Percentiles rank a stretch among this genome's conserved stretches.
Evolutionary conservation across 2,888 invertebrate species (phyloP).

Genomic region (Azorinus chamasolen): DNA sequence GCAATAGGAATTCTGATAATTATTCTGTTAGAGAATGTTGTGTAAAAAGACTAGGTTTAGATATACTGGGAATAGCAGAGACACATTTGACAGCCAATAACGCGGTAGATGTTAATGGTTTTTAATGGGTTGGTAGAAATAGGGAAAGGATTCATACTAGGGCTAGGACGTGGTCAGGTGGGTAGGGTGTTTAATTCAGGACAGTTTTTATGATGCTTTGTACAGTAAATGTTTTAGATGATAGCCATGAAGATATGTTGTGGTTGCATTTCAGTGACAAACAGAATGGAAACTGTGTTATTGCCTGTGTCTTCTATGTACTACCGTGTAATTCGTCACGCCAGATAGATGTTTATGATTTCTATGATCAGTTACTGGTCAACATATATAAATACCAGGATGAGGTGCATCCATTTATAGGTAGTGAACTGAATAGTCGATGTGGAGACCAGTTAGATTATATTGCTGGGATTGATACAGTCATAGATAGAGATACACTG

Average conservation of each 20-base stretch:
- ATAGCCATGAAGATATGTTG: conserved; percentile 11
- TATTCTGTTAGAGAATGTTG: background rate
- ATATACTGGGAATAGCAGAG: conserved; percentile 26
- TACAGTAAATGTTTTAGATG: conserved; percentile 7
- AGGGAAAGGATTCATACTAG: conserved; percentile 18
- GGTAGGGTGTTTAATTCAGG: conserved; percentile 17
- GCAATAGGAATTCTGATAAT: background rate
- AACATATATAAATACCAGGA: conserved; percentile 16
- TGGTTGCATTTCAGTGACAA: conserved; percentile 11
- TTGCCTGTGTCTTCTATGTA: conserved; percentile 31
- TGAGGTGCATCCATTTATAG: background rate
- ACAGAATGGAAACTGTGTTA: background rate
- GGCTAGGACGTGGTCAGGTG: conserved; percentile 16
- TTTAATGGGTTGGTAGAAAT: conserved; percentile 34
- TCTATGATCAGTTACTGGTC: conserved; percentile 22
- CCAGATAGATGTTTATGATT: conserved; percentile 13
- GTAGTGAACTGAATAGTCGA: background rate
- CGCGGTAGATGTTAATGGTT: conserved; percentile 10
- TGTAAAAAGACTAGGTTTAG: conserved; percentile 1
- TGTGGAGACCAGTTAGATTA: conserved; percentile 11
- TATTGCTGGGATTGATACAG: conserved; percentile 23
- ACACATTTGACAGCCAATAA: conserved; percentile 16
- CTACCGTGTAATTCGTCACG: conserved; percentile 20
- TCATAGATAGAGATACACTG: conserved; percentile 15
- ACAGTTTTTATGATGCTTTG: conserved; percentile 11